phyloP scores from a whole-genome alignment of 2,888 invertebrate species.

The Conistra vaccinii region DNA sequence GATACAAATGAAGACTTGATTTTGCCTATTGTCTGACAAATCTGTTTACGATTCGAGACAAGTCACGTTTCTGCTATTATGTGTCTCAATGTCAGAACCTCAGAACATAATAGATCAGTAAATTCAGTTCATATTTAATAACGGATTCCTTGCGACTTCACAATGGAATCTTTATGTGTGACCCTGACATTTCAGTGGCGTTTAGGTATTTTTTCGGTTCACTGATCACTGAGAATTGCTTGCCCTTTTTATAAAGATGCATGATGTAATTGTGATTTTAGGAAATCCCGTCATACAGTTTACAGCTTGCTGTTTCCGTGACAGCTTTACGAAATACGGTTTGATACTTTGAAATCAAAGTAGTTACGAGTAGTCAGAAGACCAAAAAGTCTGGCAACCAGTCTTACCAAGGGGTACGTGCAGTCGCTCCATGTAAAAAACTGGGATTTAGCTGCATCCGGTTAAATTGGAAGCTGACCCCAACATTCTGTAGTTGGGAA shows the following conservation, averaged over 20 bases:
- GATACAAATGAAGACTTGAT: slow-evolving; percentile 19
- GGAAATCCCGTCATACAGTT: slow-evolving; percentile 1
- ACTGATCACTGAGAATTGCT: slow-evolving; percentile 73
- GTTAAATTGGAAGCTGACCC: no score
- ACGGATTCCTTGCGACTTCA: slow-evolving; percentile 69
- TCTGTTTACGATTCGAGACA: slow-evolving; percentile 61
- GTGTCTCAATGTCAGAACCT: slow-evolving; percentile 75
- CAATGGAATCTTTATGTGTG: slow-evolving; percentile 71
- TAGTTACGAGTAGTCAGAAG: background rate
- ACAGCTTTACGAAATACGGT: background rate
- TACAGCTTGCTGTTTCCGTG: background rate
- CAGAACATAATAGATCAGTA: slow-evolving; percentile 68
- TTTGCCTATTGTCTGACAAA: slow-evolving; percentile 40
- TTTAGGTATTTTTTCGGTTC: slow-evolving; percentile 71
- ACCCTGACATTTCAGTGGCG: slow-evolving; percentile 80
- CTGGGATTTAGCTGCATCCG: no score
- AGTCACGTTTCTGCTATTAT: slow-evolving; percentile 76
- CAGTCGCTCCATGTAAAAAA: no score
- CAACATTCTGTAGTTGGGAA: background rate
- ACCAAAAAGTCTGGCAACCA: background rate
- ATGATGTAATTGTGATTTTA: slow-evolving; percentile 37
- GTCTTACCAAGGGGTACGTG: no score
- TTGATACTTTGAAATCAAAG: background rate
- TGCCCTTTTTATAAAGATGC: slow-evolving; percentile 75
- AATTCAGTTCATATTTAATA: slow-evolving; percentile 72